Base-by-base conservation (phyloP, 2,113 vertebrate species). In the Triplophysa siluroides region DNA sequence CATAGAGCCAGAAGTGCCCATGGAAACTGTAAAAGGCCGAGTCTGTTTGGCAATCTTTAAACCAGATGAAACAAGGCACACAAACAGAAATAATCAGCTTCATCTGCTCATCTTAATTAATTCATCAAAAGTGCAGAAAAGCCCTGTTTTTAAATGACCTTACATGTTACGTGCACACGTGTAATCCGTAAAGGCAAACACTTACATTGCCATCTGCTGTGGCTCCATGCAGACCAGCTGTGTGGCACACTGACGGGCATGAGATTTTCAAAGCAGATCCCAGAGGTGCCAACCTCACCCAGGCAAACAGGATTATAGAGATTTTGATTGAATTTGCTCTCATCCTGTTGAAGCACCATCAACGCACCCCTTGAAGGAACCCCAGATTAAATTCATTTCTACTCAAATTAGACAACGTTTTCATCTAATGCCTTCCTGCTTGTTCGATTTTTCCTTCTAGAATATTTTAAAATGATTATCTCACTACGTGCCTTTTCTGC, bases 301-400 rank as follows among this genome's bases (percentile, higher is more conserved):
- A 29, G 79, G 83, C 74, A 50, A 85, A 83, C 71, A 24, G 56
- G 89, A 91, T 89, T 89, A 90, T 78, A 73, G 54, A 45, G 81
- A 84, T 89, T 83, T n/a, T 89, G 88, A 84, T 82, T 80, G 83
- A 87, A 85, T 87, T 87, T 88, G 72, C 71, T 43, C 61, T 89
- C 84, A 80, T 81, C 78, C 83, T 76, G 81, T 83, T 80, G 56
- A 70, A 83, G 65, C 79, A 82, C 65, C 68, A 84, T 85, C 81
- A 90, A 76, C 74, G 75, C 81, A 62, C 76, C 74, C 29, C 13
- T 81, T 77, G 85, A 74, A 72, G 60, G 71, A 86, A 69, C 24
- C 29, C 43, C 61, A 63, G 66, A 85, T 85, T 56, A 68, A 69
- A 84, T 81, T 83, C 18, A 78, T 52, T 61, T 74, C 75, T 23